Evolutionary conservation across 2,888 invertebrate species (phyloP).

Genomic region (Linnaemya tessellans): DNA sequence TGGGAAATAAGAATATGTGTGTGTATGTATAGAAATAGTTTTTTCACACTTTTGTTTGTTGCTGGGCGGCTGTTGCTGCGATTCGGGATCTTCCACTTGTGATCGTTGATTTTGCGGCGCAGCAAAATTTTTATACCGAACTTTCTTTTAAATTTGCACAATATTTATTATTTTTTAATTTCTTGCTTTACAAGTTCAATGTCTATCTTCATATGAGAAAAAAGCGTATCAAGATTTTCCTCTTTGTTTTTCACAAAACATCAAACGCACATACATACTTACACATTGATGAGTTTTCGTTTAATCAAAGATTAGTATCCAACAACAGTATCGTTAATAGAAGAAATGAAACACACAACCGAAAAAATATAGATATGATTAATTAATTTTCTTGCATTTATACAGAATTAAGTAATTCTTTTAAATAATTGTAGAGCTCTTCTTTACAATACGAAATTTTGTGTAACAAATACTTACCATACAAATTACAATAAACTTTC

Average conservation of each 20-base stretch:
- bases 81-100: constrained; percentile 30
- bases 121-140: constrained; percentile 7
- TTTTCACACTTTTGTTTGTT: constrained; percentile 24
- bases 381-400: constrained; percentile 12
- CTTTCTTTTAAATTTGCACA: constrained; percentile 36
- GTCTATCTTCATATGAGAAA: constrained; percentile 63
- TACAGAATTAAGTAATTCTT: not conserved
- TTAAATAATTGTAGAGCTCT: not conserved
- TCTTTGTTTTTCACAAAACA: constrained; percentile 63
- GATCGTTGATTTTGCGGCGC: constrained; percentile 27
- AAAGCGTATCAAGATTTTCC: constrained; percentile 64
- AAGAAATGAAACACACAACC: constrained; percentile 47
- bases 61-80: constrained; percentile 49
- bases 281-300: constrained; percentile 59
- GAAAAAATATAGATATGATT: constrained; percentile 31
- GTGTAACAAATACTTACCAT: constrained; percentile 47
- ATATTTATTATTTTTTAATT: constrained; percentile 17
- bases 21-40: constrained; percentile 5
- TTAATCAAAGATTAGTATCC: constrained; percentile 64
- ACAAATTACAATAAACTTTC: constrained; percentile 4
- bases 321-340: constrained; percentile 37
- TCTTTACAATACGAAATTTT: constrained; percentile 1
- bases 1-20: not conserved
- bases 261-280: constrained; percentile 42
- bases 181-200: constrained; percentile 68